A percentile compares a stretch with the other conserved stretches of the same genome.
Evolutionary conservation across 2,888 invertebrate genomes (phyloP).

Genomic region (Drosophila vallismaia): DNA sequence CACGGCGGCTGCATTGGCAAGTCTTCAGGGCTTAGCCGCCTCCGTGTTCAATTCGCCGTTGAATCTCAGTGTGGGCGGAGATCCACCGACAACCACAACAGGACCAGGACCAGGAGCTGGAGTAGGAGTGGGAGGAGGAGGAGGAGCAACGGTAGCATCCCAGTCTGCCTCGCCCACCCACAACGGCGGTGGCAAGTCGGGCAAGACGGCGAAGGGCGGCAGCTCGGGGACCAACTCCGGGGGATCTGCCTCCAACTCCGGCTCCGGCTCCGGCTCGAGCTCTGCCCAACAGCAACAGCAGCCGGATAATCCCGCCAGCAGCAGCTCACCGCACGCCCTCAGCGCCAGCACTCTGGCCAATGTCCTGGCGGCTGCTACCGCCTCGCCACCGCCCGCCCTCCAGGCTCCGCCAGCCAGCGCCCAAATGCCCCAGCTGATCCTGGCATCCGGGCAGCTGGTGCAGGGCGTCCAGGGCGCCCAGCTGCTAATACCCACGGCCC

Average conservation of each 20-base stretch:
- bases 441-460: slow-evolving; percentile 95
- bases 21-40: slow-evolving; percentile 86
- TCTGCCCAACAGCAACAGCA: slow-evolving; percentile 44
- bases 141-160: slow-evolving; percentile 28
- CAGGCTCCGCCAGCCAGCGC: slow-evolving; percentile 81
- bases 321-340: slow-evolving; percentile 66
- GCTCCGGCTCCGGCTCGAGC: slow-evolving; percentile 44
- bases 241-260: slow-evolving; percentile 38
- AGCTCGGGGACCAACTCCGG: slow-evolving; percentile 39
- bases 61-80: slow-evolving; percentile 90
- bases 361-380: slow-evolving; percentile 80
- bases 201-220: slow-evolving; percentile 55
- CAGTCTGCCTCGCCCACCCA: slow-evolving; percentile 50
- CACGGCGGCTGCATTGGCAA: slow-evolving; percentile 86
- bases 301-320: slow-evolving; percentile 73
- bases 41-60: slow-evolving; percentile 91
- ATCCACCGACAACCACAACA: slow-evolving; percentile 56
- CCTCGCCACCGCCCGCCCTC: slow-evolving; percentile 83
- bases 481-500: slow-evolving; percentile 96
- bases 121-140: slow-evolving; percentile 36
- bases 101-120: slow-evolving; percentile 45
- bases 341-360: slow-evolving; percentile 78
- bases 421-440: slow-evolving; percentile 94
- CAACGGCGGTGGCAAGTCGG: slow-evolving; percentile 45
- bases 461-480: slow-evolving; percentile 97